Base-by-base conservation (phyloP, 1,140 invertebrate species). In the Drosophila pseudoananassae region DNA sequence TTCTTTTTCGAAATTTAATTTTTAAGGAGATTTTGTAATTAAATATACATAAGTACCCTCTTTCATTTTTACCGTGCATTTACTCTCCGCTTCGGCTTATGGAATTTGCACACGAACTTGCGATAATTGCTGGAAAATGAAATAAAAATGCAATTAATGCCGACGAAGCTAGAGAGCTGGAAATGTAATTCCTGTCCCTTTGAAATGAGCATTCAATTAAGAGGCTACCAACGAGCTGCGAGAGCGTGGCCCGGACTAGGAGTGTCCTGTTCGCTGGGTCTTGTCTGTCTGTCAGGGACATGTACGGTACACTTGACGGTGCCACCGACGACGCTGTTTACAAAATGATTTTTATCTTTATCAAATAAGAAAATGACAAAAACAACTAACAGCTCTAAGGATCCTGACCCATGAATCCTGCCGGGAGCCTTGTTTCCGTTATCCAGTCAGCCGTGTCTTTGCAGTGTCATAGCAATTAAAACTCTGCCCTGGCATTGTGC, bases 61-160 rank as follows among this genome's bases (percentile, higher is more conserved):
- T 4, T 10, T 12, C 12, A 33, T 10, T 36, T 36, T 10, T 4
- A 10, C 1, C 46, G 33, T 58, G 29, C 56, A 27, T 54, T 47
- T 4, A 36, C 12, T 36, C 33, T 36, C 33, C 12, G 4, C 10
- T 36, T 12, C 10, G 12, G 71, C 68, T 78, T 87, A 88, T 88
- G 88, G 65, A 87, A 87, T 87, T 88, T 82, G 78, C 78, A 70
- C 82, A 87, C 82, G 82, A 87, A 87, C 75, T 65, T 53, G 82
- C 82, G 79, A 88, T 87, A 87, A 87, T 87, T 87, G 82, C 82
- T 78, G 65, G 83, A 63, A 87, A 87, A 87, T 87, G 75, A 87
- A 88, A 87, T 87, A 87, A 88, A 87, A 87, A 88, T 87, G 82
- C 82, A 87, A 87, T 87, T 87, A 87, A 87, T 88, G 78, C 77